Evolutionary conservation across 2,113 vertebrate species (phyloP), one percentile per base, ranked within the genome.

Genomic region (Poeciliopsis occidentalis): DNA sequence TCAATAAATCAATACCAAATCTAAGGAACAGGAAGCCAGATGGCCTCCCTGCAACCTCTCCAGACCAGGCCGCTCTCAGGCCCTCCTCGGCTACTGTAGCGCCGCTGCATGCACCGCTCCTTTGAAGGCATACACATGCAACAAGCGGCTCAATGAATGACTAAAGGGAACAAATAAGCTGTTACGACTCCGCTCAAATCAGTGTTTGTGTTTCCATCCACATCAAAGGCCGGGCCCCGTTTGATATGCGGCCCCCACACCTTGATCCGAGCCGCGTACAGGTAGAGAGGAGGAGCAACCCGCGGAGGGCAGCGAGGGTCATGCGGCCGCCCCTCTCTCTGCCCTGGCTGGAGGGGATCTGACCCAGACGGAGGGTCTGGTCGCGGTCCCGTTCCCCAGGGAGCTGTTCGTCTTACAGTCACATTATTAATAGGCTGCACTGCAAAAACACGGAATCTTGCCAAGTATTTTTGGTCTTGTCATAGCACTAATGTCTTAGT

Each of bases 151-250:
- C 87, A 92, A 91, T 94, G 94, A 95, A 95, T 95, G 93, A 94
- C 94, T 95, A 95, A 94, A 95, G 93, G 90, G 93, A 93, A 95
- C 94, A 95, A 95, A 95, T 95, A 95, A 92, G 92, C 92, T 92
- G 92, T 94, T 95, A 95, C 91, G 91, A 94, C 93, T 92, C 83
- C 87, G 85, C 91, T 93, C 89, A 92, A 90, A 94, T 91, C 93
- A 91, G 80, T 94, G 92, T 94, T 94, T 94, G 93, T 94, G 90
- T 95, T 95, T 93, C 91, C 88, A 90, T 90, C 90, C 89, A 94
- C 94, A 94, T 95, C 95, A 95, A 95, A 95, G 93, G 77, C 85
- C 64, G 4, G 31, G 1, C 67, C 88, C 78, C 94, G 93, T 95
- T 95, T 95, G 95, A 95, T 95, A 95, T 95, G 91, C 95, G 87